Percentiles rank a stretch among this genome's conserved stretches.
phyloP scores from a whole-genome alignment of 2,888 invertebrate genomes.

The Geotrupes spiniger region DNA sequence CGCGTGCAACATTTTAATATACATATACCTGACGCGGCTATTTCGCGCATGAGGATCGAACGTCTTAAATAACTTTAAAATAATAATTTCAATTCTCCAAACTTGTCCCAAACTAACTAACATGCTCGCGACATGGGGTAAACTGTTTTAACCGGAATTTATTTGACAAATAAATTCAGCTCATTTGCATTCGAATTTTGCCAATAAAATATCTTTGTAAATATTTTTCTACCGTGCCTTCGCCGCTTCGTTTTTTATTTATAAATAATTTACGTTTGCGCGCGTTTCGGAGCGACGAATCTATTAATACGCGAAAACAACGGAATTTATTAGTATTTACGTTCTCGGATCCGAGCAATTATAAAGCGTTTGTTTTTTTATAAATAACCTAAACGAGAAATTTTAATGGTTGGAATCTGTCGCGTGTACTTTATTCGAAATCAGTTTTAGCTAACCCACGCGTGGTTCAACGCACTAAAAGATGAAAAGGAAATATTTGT shows the following conservation, averaged over 20 bases:
- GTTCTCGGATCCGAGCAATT: too few relatives aligned
- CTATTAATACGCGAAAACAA: too few relatives aligned
- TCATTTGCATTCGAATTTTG: conserved; percentile 23
- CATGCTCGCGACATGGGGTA: conserved; percentile 20
- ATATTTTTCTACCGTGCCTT: background rate
- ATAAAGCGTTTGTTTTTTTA: too few relatives aligned
- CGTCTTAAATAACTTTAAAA: conserved; percentile 17
- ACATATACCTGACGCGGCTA: background rate
- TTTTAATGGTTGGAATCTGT: too few relatives aligned
- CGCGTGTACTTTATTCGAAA: too few relatives aligned
- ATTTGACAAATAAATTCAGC: conserved; percentile 32
- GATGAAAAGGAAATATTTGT: too few relatives aligned
- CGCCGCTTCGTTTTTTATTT: too few relatives aligned
- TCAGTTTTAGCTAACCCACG: too few relatives aligned
- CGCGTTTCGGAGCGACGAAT: too few relatives aligned
- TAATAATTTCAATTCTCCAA: conserved; percentile 28
- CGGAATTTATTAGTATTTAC: too few relatives aligned
- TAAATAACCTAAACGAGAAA: conserved; percentile 17
- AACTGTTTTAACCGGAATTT: conserved; percentile 28
- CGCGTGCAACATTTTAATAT: too few relatives aligned
- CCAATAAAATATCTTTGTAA: conserved; percentile 18
- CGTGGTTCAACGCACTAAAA: conserved; percentile 24
- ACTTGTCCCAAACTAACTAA: conserved; percentile 24
- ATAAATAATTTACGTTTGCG: too few relatives aligned
- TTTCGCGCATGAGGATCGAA: conserved; percentile 2